Base-by-base conservation (phyloP, 35 echinoderm and acorn worm genomes). In the Heliocidaris tuberculata region DNA sequence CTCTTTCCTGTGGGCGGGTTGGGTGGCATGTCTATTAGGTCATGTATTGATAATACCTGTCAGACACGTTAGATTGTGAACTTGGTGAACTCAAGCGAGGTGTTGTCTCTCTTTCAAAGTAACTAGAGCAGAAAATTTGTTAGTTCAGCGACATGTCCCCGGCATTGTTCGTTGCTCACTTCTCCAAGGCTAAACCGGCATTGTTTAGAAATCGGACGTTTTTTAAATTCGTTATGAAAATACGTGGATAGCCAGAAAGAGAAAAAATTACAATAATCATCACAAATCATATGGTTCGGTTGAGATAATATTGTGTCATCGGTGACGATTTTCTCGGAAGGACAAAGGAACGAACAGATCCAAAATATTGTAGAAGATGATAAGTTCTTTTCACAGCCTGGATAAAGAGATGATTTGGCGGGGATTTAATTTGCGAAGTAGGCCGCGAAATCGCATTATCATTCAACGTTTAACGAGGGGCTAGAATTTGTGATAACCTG, bases 91-190 rank as follows among this genome's bases (percentile, higher is more conserved):
- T n/a, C 21, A 7, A 19, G 3, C 65, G 65, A 78, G 65, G 65
- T 78, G 65, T 78, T n/a, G 65, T 24, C 1, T n/a, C 65, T 27
- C 19, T 78, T 78, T 29, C 65, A 24, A n/a, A n/a, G 65, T n/a
- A 78, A 78, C 19, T 78, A 78, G 65, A 78, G 65, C 65, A 78
- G 65, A 78, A 78, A 78, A 78, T 78, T 78, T 78, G 65, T 78
- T 78, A 78, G 65, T 78, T 78, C 65, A 78, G 65, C 65, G 65
- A 78, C 65, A 27, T 27, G 19, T 27, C 65, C 65, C 65, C 5
- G 65, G 65, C 27, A 78, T 78, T 78, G 65, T 78, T 24, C 27
- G 7, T n/a, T 16, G 16, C 60, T 19, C 60, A n/a, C 27, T 0
- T n/a, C 7, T 8, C 17, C 65, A 78, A 78, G 65, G 65, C 27